These are phyloP conservation scores for Perdix hodgsoniae DNA, from an alignment of 2,797 vertebrate genomes.

Conservation along the genomic window DNA sequence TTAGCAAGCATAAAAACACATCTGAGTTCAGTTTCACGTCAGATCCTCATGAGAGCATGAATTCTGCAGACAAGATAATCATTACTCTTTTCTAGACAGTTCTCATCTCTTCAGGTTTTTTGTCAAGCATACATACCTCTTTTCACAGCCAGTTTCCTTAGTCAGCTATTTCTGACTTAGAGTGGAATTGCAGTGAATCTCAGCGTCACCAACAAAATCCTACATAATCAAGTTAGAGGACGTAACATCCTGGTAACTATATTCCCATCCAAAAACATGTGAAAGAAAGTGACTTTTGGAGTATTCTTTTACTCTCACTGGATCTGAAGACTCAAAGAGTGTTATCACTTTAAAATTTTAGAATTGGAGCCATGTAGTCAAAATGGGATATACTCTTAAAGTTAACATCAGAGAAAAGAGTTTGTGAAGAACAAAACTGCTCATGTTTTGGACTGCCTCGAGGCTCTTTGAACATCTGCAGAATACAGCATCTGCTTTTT, in stretches of 20 bases:
- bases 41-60: neutral
- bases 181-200: neutral
- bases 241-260: neutral
- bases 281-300: neutral
- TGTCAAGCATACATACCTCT: neutral
- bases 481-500: neutral
- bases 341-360: neutral
- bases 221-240: neutral
- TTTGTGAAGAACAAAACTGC: neutral
- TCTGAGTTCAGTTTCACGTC: neutral
- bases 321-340: neutral
- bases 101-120: neutral
- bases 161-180: neutral
- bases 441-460: neutral
- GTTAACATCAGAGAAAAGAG: neutral
- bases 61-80: neutral
- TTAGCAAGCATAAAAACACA: neutral
- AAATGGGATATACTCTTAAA: neutral
- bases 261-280: neutral
- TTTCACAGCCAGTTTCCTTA: neutral
- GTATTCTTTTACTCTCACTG: neutral
- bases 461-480: neutral
- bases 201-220: neutral
- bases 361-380: neutral
- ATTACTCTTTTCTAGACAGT: neutral